Conservation (phyloP, 2,888 invertebrate species). For the Agapetus fuscipes region DNA sequence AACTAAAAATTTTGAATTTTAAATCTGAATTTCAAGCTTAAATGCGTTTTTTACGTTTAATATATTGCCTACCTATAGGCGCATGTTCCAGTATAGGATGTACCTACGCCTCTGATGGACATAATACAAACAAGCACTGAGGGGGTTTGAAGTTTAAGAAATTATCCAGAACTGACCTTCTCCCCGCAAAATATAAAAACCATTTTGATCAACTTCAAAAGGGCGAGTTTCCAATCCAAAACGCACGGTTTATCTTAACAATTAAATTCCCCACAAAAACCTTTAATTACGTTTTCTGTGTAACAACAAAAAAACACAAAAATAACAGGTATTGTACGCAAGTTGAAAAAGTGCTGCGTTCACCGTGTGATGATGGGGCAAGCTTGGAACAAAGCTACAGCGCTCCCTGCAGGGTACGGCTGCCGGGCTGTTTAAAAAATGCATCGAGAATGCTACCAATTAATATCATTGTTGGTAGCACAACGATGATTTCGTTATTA, state of each 20-base stretch:
- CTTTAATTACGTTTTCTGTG: constrained; percentile 20
- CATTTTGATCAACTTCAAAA: not conserved
- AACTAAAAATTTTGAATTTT: too few relatives aligned
- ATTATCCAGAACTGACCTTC: too few relatives aligned
- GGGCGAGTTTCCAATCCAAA: not conserved
- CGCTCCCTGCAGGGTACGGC: constrained; percentile 13
- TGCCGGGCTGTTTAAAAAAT: constrained; percentile 16
- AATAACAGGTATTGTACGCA: constrained; percentile 19
- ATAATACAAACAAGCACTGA: too few relatives aligned
- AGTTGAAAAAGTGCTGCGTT: constrained; percentile 16
- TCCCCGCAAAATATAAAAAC: too few relatives aligned
- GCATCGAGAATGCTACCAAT: constrained; percentile 20
- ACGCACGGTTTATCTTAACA: too few relatives aligned
- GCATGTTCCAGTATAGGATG: too few relatives aligned
- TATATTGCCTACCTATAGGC: too few relatives aligned
- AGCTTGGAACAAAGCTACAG: constrained; percentile 6
- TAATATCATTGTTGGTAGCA: constrained; percentile 18
- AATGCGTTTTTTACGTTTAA: too few relatives aligned
- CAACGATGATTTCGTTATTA: constrained; percentile 21
- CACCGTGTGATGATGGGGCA: constrained; percentile 16
- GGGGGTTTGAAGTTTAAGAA: too few relatives aligned
- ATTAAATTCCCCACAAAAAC: constrained; percentile 19
- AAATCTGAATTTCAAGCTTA: too few relatives aligned
- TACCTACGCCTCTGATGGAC: too few relatives aligned
- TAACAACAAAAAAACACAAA: constrained; percentile 15